Conservation (phyloP, 1,140 invertebrate species). For the Aphaenogaster floridana region DNA sequence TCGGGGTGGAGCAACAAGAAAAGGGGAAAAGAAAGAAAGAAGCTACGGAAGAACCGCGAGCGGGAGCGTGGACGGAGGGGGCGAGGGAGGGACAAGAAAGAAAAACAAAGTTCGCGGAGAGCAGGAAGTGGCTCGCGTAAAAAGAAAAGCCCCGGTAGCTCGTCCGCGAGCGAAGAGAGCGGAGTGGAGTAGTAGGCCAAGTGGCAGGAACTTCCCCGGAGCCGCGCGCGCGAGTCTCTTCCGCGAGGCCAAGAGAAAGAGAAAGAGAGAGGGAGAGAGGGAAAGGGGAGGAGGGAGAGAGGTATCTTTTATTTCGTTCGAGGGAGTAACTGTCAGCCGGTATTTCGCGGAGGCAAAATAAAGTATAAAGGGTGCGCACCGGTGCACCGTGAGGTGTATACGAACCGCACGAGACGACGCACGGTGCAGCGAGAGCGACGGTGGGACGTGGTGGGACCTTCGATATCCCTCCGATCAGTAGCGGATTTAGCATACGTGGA, state of each 20-base stretch:
- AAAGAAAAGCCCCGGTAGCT: conserved; percentile 81
- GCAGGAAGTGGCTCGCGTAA: conserved; percentile 82
- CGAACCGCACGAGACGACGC: conserved; percentile 37
- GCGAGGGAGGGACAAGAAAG: conserved; percentile 75
- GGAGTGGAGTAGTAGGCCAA: conserved; percentile 85
- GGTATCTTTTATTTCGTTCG: conserved; percentile 80
- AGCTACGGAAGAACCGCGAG: conserved; percentile 62
- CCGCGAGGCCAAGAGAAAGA: conserved; percentile 32
- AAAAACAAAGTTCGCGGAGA: conserved; percentile 82
- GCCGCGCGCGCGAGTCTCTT: conserved; percentile 68
- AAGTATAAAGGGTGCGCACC: conserved; percentile 76
- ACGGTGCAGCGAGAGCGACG: conserved; percentile 21
- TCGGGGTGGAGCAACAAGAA: conserved; percentile 66
- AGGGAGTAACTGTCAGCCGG: conserved; percentile 78
- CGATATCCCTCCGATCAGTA: conserved; percentile 30
- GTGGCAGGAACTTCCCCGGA: conserved; percentile 81
- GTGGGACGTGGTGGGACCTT: not conserved
- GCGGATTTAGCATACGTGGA: conserved; percentile 8
- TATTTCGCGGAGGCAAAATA: conserved; percentile 78
- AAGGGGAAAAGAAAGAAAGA: conserved; percentile 68
- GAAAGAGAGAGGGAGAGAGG: not conserved
- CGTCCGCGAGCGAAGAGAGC: conserved; percentile 78
- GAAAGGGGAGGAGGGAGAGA: conserved; percentile 39
- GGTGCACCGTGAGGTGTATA: conserved; percentile 75
- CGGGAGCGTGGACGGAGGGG: conserved; percentile 34